Conservation (phyloP, 2,888 invertebrate genomes). For the Oscheius myriophilus region DNA sequence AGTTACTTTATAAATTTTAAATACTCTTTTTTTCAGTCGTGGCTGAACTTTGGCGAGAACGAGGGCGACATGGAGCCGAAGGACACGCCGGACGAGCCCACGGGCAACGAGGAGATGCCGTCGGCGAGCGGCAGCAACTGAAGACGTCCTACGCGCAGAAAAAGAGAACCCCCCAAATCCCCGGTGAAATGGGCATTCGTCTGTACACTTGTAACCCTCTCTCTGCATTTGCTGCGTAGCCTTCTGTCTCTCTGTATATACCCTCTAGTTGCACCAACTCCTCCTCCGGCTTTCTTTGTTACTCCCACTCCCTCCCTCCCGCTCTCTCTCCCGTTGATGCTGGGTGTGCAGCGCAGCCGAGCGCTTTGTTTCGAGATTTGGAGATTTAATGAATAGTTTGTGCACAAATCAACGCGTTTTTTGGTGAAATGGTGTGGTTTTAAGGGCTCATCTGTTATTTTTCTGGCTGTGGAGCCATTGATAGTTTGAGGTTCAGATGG, state of each 20-base stretch:
- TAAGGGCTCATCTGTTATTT: conserved; percentile 6
- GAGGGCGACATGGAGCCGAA: conserved; percentile 62
- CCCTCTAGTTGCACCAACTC: not conserved
- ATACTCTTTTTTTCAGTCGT: conserved; percentile 77
- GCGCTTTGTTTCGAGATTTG: not conserved
- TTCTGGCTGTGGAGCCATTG: not conserved
- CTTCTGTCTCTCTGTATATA: conserved; percentile 20
- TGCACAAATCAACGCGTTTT: too few relatives aligned
- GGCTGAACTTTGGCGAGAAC: conserved; percentile 74
- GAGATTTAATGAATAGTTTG: conserved; percentile 9
- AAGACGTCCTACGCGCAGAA: not conserved
- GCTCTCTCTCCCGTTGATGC: conserved; percentile 11
- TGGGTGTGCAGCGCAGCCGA: not conserved
- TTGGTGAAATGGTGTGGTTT: conserved; percentile 4
- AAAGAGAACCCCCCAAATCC: conserved; percentile 10
- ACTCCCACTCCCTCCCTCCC: not conserved
- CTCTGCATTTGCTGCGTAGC: conserved; percentile 5
- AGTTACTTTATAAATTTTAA: too few relatives aligned
- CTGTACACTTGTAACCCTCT: conserved; percentile 4
- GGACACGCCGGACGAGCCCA: conserved; percentile 36
- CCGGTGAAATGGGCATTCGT: conserved; percentile 27
- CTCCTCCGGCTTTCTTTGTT: not conserved
- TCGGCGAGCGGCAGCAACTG: conserved; percentile 35
- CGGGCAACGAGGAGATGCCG: conserved; percentile 31
- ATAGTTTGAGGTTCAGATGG: conserved; percentile 9